A percentile compares a stretch with the other conserved stretches of the same genome.
Conservation (phyloP, 2,797 vertebrate genomes). For the Meda fulgida region DNA sequence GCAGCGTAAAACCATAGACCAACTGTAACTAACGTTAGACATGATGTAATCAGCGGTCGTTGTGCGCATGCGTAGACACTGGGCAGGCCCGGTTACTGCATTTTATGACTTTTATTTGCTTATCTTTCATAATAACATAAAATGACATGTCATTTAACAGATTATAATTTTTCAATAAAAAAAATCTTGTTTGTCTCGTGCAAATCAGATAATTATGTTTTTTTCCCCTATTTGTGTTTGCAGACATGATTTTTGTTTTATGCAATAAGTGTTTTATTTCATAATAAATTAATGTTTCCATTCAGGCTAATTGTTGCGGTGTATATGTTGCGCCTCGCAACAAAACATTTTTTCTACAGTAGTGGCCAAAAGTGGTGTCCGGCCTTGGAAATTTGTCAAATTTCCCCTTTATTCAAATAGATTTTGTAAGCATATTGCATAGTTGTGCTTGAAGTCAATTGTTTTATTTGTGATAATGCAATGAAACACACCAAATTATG, state of each 20-base stretch:
- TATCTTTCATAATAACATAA: too few relatives aligned
- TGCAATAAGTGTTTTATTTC: not conserved
- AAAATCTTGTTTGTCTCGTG: not conserved
- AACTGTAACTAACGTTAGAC: slow-evolving; percentile 45
- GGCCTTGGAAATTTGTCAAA: not conserved
- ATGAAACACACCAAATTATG: not conserved
- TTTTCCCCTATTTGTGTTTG: not conserved
- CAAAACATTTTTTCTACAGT: not conserved
- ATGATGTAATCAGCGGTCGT: slow-evolving; percentile 53
- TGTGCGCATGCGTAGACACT: slow-evolving; percentile 48
- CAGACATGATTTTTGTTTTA: not conserved
- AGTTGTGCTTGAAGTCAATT: not conserved
- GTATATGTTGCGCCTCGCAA: not conserved
- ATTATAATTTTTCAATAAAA: not conserved
- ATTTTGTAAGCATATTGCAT: not conserved
- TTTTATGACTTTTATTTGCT: not conserved
- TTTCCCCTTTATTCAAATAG: not conserved
- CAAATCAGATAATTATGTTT: not conserved
- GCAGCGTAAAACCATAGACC: slow-evolving; percentile 11
- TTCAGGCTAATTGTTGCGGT: not conserved
- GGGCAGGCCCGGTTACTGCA: not conserved
- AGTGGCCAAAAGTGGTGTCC: not conserved
- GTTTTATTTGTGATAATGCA: not conserved
- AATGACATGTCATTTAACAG: not conserved
- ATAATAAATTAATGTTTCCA: not conserved